Conservation (phyloP, 2,113 vertebrate species). For the Bubo scandiacus region DNA sequence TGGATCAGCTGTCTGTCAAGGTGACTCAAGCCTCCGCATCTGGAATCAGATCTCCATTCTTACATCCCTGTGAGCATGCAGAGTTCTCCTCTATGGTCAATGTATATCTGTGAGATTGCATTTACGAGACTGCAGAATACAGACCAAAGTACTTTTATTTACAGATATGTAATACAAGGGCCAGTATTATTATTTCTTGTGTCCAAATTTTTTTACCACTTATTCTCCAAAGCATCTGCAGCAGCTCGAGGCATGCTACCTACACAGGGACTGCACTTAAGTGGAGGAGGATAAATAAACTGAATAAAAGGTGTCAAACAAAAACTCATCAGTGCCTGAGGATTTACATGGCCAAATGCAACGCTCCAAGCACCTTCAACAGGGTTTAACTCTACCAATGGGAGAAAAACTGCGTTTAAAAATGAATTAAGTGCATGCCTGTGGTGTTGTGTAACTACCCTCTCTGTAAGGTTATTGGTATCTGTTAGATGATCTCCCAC, state of each 20-base stretch:
- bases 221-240: neutral
- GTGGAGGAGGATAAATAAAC: neutral
- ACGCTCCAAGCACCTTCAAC: neutral
- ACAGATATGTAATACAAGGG: neutral
- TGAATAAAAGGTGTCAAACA: neutral
- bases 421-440: neutral
- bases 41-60: neutral
- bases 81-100: neutral
- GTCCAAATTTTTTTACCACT: neutral
- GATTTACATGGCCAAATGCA: neutral
- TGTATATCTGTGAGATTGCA: neutral
- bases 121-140: neutral
- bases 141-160: neutral
- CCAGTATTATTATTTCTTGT: neutral
- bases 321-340: neutral
- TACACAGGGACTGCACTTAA: neutral
- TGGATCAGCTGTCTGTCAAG: fast-evolving
- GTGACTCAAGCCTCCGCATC: neutral
- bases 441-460: neutral
- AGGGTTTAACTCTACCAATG: neutral
- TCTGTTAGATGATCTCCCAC: neutral
- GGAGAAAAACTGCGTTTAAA: neutral
- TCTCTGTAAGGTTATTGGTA: neutral
- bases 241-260: neutral
- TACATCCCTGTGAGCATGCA: neutral